Conservation (phyloP, 2,797 vertebrate genomes). For the Catostomus latipinnis region DNA sequence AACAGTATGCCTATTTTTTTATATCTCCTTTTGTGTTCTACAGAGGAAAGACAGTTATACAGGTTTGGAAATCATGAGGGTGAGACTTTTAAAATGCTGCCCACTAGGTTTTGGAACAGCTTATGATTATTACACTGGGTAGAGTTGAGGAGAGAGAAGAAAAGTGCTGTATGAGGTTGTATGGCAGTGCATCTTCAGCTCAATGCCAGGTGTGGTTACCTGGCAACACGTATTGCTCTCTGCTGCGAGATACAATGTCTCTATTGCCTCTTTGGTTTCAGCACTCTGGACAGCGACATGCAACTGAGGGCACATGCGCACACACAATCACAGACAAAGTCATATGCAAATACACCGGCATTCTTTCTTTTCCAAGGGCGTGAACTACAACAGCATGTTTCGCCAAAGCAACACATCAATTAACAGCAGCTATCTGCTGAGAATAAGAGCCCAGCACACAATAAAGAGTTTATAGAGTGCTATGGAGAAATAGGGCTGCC, state of each 20-base stretch:
- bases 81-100: too few relatives aligned
- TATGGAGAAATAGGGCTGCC: constrained; percentile 3
- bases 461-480: constrained; percentile 6
- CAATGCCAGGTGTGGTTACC: constrained; percentile 36
- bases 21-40: too few relatives aligned
- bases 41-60: too few relatives aligned
- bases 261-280: constrained; percentile 15
- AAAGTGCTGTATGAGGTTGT: constrained; percentile 12
- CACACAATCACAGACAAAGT: background rate
- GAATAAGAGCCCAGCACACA: background rate
- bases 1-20: too few relatives aligned
- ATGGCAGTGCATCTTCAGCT: constrained; percentile 11
- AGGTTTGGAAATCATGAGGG: too few relatives aligned
- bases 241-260: background rate
- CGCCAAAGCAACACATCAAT: constrained; percentile 26
- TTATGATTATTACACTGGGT: background rate
- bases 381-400: constrained; percentile 23
- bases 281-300: constrained; percentile 31
- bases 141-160: background rate
- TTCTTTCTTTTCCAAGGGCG: background rate
- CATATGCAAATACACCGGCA: background rate
- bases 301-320: background rate
- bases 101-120: too few relatives aligned
- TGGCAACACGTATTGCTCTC: constrained; percentile 33
- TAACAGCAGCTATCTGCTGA: constrained; percentile 31